Evolutionary conservation across 2,797 vertebrate species (phyloP).

Genomic region (Mormyrus proboscirostris): DNA sequence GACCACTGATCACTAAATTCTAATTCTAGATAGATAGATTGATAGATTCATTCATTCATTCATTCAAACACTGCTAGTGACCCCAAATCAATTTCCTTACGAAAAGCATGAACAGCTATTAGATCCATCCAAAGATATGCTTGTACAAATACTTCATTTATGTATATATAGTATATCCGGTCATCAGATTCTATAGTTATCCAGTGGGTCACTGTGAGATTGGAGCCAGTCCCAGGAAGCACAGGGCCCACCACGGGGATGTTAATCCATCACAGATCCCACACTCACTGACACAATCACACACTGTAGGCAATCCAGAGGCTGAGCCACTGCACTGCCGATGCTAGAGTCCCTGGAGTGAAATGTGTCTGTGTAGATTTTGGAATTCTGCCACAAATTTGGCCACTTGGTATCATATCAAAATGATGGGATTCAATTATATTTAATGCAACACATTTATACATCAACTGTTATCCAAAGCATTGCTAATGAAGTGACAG

Average conservation of each 20-base stretch:
- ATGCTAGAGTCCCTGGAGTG: not conserved
- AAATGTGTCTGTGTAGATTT: not conserved
- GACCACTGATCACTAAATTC: no score
- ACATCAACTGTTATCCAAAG: not conserved
- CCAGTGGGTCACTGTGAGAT: not conserved
- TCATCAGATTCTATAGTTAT: not conserved
- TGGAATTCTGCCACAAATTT: not conserved
- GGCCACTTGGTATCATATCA: not conserved
- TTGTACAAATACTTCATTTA: not conserved
- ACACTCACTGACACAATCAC: not conserved
- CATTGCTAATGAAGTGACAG: not conserved
- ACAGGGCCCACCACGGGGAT: not conserved
- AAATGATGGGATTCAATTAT: not conserved
- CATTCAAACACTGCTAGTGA: no score
- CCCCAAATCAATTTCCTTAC: no score
- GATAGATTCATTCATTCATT: no score
- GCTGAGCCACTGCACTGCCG: not conserved
- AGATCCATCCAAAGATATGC: no score
- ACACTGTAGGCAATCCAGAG: not conserved
- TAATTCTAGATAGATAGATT: no score
- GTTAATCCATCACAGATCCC: not conserved
- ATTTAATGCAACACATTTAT: not conserved
- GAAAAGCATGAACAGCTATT: no score
- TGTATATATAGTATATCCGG: not conserved
- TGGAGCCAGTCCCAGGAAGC: not conserved